phyloP scores from a whole-genome alignment of 2,797 vertebrate genomes.

The Arrhamphus sclerolepis region DNA sequence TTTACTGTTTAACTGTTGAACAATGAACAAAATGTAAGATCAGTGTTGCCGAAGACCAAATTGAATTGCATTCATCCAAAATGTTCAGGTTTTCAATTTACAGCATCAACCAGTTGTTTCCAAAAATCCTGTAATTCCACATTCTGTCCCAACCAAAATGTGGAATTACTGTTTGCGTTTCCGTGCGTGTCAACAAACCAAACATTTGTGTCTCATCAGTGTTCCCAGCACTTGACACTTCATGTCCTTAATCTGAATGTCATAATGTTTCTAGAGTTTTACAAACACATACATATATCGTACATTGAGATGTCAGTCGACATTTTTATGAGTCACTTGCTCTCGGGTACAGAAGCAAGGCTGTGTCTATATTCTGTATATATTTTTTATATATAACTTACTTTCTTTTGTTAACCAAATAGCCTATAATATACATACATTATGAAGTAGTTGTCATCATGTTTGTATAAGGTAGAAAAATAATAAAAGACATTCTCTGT shows the following conservation, averaged over 20 bases:
- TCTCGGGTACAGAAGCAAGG: constrained; percentile 62
- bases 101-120: constrained; percentile 24
- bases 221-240: no score
- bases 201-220: constrained; percentile 16
- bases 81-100: constrained; percentile 29
- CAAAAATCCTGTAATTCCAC: constrained; percentile 10
- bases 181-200: constrained; percentile 13
- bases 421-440: constrained; percentile 69
- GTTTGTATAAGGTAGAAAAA: constrained; percentile 75
- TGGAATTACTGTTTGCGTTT: neutral
- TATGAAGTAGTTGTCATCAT: constrained; percentile 81
- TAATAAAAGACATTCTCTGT: constrained; percentile 65
- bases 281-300: constrained; percentile 16
- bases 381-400: constrained; percentile 66
- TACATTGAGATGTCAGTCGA: constrained; percentile 24
- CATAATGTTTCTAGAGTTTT: constrained; percentile 28
- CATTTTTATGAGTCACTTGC: constrained; percentile 27
- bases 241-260: no score
- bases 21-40: constrained; percentile 42
- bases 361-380: constrained; percentile 73
- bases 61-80: constrained; percentile 39
- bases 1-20: constrained; percentile 37
- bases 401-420: constrained; percentile 76
- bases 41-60: constrained; percentile 56
- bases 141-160: constrained; percentile 6